A percentile compares a stretch with the other conserved stretches of the same genome.
phyloP scores from a whole-genome alignment of 2,888 invertebrate species.

The Sacculina carcini region DNA sequence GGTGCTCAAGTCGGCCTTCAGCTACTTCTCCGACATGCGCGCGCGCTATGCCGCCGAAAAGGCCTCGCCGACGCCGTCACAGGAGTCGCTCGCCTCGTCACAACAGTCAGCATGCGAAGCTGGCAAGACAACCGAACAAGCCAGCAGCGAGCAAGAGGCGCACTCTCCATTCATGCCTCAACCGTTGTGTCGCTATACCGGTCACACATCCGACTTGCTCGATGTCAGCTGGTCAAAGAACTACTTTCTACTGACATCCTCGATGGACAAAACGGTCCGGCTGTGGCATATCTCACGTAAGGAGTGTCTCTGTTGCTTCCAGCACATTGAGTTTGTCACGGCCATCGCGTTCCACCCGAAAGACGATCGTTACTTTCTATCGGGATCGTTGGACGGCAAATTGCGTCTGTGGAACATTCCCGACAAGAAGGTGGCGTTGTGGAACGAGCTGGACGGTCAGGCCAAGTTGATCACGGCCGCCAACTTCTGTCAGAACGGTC shows the following conservation, averaged over 20 bases:
- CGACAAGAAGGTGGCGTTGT: slow-evolving; percentile 91
- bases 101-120: slow-evolving; percentile 29
- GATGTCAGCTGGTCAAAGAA: slow-evolving; percentile 99
- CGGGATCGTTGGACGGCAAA: slow-evolving; percentile 92
- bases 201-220: slow-evolving; percentile 82
- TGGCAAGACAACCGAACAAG: slow-evolving; percentile 8
- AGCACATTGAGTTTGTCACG: slow-evolving; percentile 96
- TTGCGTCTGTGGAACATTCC: slow-evolving; percentile 97
- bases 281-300: slow-evolving; percentile 92
- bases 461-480: slow-evolving; percentile 85
- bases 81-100: slow-evolving; percentile 65
- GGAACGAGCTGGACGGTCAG: slow-evolving; percentile 90
- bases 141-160: slow-evolving; percentile 14
- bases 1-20: slow-evolving; percentile 69
- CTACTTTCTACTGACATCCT: slow-evolving; percentile 87
- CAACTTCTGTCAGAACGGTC: slow-evolving; percentile 81
- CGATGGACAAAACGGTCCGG: slow-evolving; percentile 93
- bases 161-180: slow-evolving; percentile 52
- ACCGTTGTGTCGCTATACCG: slow-evolving; percentile 75
- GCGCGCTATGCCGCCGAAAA: slow-evolving; percentile 68
- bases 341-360: slow-evolving; percentile 94
- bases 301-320: slow-evolving; percentile 94
- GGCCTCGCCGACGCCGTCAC: slow-evolving; percentile 67
- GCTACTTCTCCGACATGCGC: slow-evolving; percentile 81
- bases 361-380: slow-evolving; percentile 59